Evolutionary conservation across 2,113 vertebrate species (phyloP).

Genomic region (Lasiurus borealis): DNA sequence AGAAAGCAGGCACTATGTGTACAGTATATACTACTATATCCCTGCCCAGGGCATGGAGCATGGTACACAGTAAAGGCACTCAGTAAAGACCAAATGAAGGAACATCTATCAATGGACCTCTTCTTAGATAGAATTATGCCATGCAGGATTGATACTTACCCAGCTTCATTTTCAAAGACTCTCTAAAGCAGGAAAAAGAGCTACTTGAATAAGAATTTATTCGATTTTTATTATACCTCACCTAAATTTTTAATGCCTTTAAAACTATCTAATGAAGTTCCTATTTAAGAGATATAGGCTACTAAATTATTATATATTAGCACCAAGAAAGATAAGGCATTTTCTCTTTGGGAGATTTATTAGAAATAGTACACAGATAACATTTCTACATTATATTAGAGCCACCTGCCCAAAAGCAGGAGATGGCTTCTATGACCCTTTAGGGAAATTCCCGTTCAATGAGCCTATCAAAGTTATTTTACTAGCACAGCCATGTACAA

Average conservation of each 20-base stretch:
- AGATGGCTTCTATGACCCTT: slow-evolving; percentile 77
- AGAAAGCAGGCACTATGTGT: neutral
- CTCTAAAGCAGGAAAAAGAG: slow-evolving; percentile 48
- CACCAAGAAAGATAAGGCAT: slow-evolving; percentile 66
- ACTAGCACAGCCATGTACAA: slow-evolving; percentile 75
- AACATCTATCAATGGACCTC: neutral
- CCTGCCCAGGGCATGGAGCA: neutral
- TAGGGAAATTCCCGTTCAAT: slow-evolving; percentile 76
- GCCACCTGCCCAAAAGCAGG: slow-evolving; percentile 77
- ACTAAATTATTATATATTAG: slow-evolving; percentile 81
- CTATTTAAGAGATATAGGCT: slow-evolving; percentile 70
- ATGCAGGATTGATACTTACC: neutral
- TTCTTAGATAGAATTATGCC: neutral
- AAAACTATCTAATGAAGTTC: slow-evolving; percentile 72
- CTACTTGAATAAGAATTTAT: slow-evolving; percentile 46
- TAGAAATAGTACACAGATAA: slow-evolving; percentile 75
- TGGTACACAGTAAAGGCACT: neutral
- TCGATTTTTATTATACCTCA: slow-evolving; percentile 62
- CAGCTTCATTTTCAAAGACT: slow-evolving; percentile 47
- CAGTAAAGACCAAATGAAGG: neutral
- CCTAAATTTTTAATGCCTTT: slow-evolving; percentile 76
- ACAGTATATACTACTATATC: too few relatives aligned
- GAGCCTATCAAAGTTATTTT: slow-evolving; percentile 82
- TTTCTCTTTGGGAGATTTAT: slow-evolving; percentile 79
- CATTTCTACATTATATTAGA: slow-evolving; percentile 76